These are phyloP conservation scores for Cataglyphis altisquamis DNA, from an alignment of 2,888 invertebrate species.

Conservation along the genomic window DNA sequence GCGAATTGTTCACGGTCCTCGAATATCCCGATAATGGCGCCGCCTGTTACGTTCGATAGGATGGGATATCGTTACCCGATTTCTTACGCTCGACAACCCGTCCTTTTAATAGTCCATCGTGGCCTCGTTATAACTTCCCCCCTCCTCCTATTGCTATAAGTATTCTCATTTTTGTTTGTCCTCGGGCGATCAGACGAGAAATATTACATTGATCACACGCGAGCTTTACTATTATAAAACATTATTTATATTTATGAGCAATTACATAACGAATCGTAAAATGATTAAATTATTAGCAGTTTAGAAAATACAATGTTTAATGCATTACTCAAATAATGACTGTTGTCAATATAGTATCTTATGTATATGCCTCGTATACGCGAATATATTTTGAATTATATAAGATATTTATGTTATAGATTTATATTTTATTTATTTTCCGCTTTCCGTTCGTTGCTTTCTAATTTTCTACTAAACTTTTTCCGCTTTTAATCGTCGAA, in stretches of 20 bases:
- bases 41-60: conserved; percentile 72
- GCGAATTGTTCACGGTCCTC: conserved; percentile 76
- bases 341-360: neutral
- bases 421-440: conserved; percentile 26
- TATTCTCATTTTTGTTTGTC: conserved; percentile 53
- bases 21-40: conserved; percentile 81
- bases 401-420: neutral
- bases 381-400: neutral
- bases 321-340: neutral
- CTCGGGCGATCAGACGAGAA: conserved; percentile 18
- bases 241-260: conserved; percentile 12
- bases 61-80: conserved; percentile 64
- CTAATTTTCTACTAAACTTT: conserved; percentile 30
- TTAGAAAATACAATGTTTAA: neutral
- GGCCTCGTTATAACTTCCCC: conserved; percentile 59
- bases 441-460: conserved; percentile 33
- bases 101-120: conserved; percentile 25
- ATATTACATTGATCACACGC: conserved; percentile 42
- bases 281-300: neutral
- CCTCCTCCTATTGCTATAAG: conserved; percentile 12
- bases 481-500: conserved; percentile 11
- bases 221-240: conserved; percentile 13
- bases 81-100: conserved; percentile 60
- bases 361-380: neutral
- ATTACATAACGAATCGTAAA: neutral